A percentile compares a stretch with the other conserved stretches of the same genome.
Evolutionary conservation across 2,113 vertebrate genomes (phyloP).

Genomic region (Sapajus apella): DNA sequence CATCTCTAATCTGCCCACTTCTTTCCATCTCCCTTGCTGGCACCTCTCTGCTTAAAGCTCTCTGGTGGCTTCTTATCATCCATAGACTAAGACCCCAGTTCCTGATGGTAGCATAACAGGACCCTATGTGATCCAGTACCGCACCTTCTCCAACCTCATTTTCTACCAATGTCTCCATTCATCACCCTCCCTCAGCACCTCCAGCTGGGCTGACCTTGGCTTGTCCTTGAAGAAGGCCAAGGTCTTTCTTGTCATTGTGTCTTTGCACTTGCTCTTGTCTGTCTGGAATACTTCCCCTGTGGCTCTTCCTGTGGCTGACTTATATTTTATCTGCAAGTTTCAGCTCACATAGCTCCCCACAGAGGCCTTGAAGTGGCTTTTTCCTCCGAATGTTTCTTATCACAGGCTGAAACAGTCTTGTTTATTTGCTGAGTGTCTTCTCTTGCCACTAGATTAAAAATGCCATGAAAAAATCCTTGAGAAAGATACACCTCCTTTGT

Average conservation of each 20-base stretch:
- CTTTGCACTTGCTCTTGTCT: not conserved
- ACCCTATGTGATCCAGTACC: not conserved
- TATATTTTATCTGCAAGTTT: not conserved
- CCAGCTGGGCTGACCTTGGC: not conserved
- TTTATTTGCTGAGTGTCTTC: not conserved
- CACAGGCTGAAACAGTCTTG: not conserved
- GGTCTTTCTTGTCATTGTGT: not conserved
- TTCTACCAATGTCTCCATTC: not conserved
- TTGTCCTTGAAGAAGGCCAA: not conserved
- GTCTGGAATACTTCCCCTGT: not conserved
- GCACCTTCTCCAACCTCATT: not conserved
- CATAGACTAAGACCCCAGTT: not conserved
- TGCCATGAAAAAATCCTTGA: not conserved
- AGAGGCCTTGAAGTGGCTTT: not conserved
- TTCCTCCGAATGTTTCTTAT: not conserved
- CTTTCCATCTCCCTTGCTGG: not conserved
- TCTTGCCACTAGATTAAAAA: not conserved
- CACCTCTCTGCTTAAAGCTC: not conserved
- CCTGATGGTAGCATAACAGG: not conserved
- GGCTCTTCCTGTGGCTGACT: not conserved
- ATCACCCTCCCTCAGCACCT: not conserved
- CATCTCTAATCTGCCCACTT: not conserved
- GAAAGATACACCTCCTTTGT: not conserved
- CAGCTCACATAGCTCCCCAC: not conserved
- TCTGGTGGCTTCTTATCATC: not conserved